Percentiles rank a stretch among this genome's conserved stretches.
Evolutionary conservation across 1,140 invertebrate species (phyloP).

Genomic region (Drosophila tristis): DNA sequence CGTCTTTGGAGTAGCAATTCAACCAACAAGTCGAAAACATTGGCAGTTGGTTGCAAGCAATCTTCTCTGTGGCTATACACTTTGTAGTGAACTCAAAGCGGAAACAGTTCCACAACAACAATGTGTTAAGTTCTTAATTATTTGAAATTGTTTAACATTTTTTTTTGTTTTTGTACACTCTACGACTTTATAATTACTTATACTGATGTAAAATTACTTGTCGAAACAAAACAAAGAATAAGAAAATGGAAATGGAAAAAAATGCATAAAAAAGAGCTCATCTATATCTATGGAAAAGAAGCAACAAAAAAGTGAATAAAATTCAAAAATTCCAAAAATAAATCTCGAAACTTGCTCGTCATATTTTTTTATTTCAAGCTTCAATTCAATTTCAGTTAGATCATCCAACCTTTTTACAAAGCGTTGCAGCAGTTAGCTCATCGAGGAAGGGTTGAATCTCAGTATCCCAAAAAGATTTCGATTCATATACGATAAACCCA

Average conservation of each 20-base stretch:
- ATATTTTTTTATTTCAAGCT: slow-evolving; percentile 76
- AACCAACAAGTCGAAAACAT: slow-evolving; percentile 22
- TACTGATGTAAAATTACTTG: slow-evolving; percentile 56
- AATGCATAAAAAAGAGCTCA: slow-evolving; percentile 54
- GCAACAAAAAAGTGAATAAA: slow-evolving; percentile 64
- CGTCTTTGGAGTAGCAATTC: slow-evolving; percentile 64
- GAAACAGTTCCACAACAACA: slow-evolving; percentile 27
- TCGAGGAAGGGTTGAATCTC: slow-evolving; percentile 50
- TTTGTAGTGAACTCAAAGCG: slow-evolving; percentile 49
- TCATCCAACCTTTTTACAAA: slow-evolving; percentile 36
- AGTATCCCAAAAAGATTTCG: slow-evolving; percentile 8
- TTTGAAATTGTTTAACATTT: slow-evolving; percentile 47
- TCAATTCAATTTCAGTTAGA: slow-evolving; percentile 70
- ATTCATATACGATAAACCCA: slow-evolving; percentile 2
- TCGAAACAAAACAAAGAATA: slow-evolving; percentile 47
- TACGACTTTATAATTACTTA: slow-evolving; percentile 54
- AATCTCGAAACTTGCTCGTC: slow-evolving; percentile 68
- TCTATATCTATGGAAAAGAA: slow-evolving; percentile 51
- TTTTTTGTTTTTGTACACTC: slow-evolving; percentile 65
- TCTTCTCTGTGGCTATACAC: slow-evolving; percentile 37
- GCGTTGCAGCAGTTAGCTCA: slow-evolving; percentile 20
- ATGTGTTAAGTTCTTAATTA: slow-evolving; percentile 51
- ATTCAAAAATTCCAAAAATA: slow-evolving; percentile 59
- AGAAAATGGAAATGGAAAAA: slow-evolving; percentile 24
- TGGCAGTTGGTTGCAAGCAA: slow-evolving; percentile 46